Conservation (phyloP, 2,888 invertebrate species). For the Hoplodrina blanda region DNA sequence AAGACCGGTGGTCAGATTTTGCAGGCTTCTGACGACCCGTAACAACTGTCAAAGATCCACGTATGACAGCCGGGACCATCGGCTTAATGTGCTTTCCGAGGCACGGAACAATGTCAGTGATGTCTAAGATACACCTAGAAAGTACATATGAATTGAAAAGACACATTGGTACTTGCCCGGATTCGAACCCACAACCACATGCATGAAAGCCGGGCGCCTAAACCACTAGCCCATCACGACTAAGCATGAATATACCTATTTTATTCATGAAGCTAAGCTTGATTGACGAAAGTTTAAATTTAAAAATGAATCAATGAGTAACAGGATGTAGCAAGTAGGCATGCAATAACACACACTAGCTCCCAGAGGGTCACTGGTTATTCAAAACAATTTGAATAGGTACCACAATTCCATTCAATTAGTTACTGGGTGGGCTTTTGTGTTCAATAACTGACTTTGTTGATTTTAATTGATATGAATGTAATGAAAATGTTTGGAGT, state of each 20-base stretch:
- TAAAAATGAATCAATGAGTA: conserved; percentile 23
- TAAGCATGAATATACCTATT: not conserved
- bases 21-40: too few species aligned
- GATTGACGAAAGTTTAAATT: not conserved
- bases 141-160: too few species aligned
- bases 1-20: too few species aligned
- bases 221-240: too few species aligned
- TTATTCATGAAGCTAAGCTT: not conserved
- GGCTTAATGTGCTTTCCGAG: too few species aligned
- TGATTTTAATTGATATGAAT: not conserved
- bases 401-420: conserved; percentile 19
- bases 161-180: too few species aligned
- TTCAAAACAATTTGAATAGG: conserved; percentile 14
- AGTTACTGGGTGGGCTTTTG: not conserved
- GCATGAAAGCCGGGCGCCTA: too few species aligned
- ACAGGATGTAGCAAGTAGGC: conserved; percentile 33
- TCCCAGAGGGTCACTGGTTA: conserved; percentile 34
- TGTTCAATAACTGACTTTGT: not conserved
- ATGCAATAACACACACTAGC: not conserved
- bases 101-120: too few species aligned
- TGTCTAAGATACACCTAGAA: too few species aligned
- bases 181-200: too few species aligned
- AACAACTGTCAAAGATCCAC: too few species aligned
- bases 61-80: too few species aligned
- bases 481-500: not conserved